phyloP scores from a whole-genome alignment of 2,113 vertebrate species.

The Diphyllodes magnificus region DNA sequence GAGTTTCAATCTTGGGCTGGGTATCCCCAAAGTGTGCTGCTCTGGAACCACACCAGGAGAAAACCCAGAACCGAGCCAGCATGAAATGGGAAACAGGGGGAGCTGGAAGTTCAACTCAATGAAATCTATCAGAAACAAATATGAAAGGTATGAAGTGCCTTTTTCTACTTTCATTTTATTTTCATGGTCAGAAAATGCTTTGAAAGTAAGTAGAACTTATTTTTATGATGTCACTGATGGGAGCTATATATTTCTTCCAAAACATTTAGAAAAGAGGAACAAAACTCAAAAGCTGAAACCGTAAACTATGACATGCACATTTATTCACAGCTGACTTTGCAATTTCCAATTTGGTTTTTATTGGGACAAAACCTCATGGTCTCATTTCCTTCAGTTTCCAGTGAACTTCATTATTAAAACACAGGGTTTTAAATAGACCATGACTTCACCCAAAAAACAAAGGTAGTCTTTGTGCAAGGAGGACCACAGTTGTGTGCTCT shows the following conservation, averaged over 20 bases:
- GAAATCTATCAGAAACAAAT: neutral
- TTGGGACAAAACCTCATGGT: neutral
- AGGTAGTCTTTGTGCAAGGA: neutral
- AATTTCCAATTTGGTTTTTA: slow-evolving; percentile 16
- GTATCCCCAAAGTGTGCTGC: accelerated
- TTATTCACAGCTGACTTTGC: slow-evolving; percentile 3
- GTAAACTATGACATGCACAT: neutral
- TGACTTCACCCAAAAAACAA: slow-evolving; percentile 28
- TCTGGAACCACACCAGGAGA: neutral
- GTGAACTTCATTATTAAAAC: neutral
- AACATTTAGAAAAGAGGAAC: neutral
- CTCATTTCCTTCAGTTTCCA: slow-evolving; percentile 35
- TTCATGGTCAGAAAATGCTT: neutral
- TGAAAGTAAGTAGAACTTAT: neutral
- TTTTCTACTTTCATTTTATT: neutral
- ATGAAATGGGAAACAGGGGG: neutral
- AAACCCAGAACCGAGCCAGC: accelerated
- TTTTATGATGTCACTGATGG: neutral
- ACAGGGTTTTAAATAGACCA: neutral
- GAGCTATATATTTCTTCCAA: neutral
- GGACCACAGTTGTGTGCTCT: neutral
- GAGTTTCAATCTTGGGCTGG: neutral
- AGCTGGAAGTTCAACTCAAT: neutral
- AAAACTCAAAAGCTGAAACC: neutral
- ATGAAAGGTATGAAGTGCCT: neutral